Base-by-base conservation (phyloP, 2,888 invertebrate genomes). In the Protonemura montana region DNA sequence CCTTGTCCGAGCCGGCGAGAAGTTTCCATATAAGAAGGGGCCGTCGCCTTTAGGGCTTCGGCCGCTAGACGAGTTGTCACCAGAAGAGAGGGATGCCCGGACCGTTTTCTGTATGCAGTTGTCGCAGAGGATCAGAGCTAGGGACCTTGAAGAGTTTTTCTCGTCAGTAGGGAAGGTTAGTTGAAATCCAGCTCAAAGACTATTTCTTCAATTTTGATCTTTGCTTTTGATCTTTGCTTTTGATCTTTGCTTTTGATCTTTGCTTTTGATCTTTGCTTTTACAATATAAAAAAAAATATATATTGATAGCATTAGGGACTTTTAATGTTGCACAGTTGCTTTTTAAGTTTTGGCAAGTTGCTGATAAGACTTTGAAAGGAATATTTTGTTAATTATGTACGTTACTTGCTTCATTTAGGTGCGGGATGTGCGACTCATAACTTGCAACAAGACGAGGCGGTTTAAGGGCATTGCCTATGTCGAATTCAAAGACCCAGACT, bases 401-500 rank as follows among this genome's bases (percentile, higher is more conserved):
- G n/a, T 5, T 41, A 5, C 41, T 59, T 59, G 16, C 59, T 82
- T 85, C 76, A 87, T 88, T 25, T 87, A 93, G 93, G 94, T 94
- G 16, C 95, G 98, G 89, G 99, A 99, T 93, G 99, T 99, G 27
- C 94, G 99, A 90, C 95, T 99, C 89, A 99, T 99, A 87, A 98
- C 98, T 86, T 99, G 99, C 92, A 99, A 99, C 92, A 99, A 99
- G 92, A 99, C 99, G 0, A 95, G 99, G 90, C 93, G 99, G 89
- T 99, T 99, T 90, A 99, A 99, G 92, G 99, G 99, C 82, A 99
- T 99, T 89, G 98, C 99, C n/a, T 99, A 99, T 91, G 98, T 99
- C 87, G 99, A 99, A 92, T 99, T 99, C 91, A 96, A 97, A 91
- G 99, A 99, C 92, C 97, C 98, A 0, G 99, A 99, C 92, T 98